Conservation (phyloP, 2,888 invertebrate genomes). For the Hirudinaria manillensis region DNA sequence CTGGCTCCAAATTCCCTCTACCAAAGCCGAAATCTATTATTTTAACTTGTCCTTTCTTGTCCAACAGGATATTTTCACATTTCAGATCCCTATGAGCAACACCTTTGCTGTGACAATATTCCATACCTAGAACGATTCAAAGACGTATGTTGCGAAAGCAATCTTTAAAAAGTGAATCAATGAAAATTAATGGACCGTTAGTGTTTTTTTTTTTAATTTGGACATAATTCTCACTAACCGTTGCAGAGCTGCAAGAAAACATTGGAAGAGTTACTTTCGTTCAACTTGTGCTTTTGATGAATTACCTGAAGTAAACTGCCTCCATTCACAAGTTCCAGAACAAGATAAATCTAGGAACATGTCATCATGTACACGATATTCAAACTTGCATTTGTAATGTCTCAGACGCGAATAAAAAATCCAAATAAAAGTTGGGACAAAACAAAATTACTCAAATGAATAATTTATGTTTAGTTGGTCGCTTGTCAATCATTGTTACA, state of each 20-base stretch:
- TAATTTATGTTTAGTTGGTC: no score
- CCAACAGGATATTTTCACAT: conserved; percentile 49
- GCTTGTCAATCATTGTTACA: not conserved
- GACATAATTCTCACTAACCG: not conserved
- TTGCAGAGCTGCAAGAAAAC: conserved; percentile 18
- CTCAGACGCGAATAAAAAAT: no score
- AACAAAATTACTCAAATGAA: no score
- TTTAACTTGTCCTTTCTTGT: conserved; percentile 43
- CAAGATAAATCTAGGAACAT: conserved; percentile 19
- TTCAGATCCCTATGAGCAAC: conserved; percentile 51
- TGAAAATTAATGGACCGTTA: no score
- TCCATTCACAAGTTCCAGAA: conserved; percentile 25
- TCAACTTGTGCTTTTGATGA: not conserved
- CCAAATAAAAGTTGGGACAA: no score
- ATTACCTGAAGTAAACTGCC: conserved; percentile 6
- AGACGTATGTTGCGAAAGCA: not conserved
- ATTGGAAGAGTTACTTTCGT: not conserved
- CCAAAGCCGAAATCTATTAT: conserved; percentile 51
- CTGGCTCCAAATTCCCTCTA: conserved; percentile 38
- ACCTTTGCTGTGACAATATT: conserved; percentile 45
- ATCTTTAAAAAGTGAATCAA: not conserved
- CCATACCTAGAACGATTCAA: conserved; percentile 40
- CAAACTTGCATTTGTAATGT: no score
- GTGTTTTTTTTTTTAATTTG: no score
- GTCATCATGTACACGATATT: no score